These are phyloP conservation scores for Galbula dea DNA, from an alignment of 2,113 vertebrate species.

Conservation along the genomic window DNA sequence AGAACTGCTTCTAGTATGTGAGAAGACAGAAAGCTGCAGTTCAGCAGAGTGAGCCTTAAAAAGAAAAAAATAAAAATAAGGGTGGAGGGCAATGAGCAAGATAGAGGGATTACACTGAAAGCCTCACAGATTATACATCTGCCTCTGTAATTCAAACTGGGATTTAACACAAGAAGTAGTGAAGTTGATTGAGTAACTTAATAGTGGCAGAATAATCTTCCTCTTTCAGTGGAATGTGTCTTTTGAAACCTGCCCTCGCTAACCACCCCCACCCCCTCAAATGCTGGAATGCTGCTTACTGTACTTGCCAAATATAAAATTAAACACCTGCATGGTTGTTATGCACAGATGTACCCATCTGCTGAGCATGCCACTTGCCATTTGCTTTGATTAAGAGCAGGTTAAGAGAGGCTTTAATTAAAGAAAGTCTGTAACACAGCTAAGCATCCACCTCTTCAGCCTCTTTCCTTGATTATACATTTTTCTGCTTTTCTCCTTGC, in stretches of 20 bases:
- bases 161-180: not conserved
- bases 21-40: not conserved
- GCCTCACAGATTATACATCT: not conserved
- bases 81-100: not conserved
- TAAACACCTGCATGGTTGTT: constrained; percentile 55
- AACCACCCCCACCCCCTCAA: not conserved
- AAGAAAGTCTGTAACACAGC: constrained; percentile 12
- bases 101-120: not conserved
- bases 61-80: not conserved
- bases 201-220: not conserved
- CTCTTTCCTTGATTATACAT: constrained; percentile 20
- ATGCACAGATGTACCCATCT: constrained; percentile 57
- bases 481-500: constrained; percentile 24
- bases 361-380: constrained; percentile 35
- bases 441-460: constrained; percentile 13
- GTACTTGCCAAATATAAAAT: constrained; percentile 29
- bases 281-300: not conserved
- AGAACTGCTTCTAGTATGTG: not conserved
- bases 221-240: not conserved
- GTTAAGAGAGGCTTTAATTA: constrained; percentile 60
- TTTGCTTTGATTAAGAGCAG: constrained; percentile 62
- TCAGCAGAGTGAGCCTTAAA: not conserved
- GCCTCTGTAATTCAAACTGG: constrained; percentile 17
- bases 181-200: constrained; percentile 17
- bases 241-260: not conserved